Base-by-base conservation (phyloP, 1,140 invertebrate species). In the Trichoplusia ni region DNA sequence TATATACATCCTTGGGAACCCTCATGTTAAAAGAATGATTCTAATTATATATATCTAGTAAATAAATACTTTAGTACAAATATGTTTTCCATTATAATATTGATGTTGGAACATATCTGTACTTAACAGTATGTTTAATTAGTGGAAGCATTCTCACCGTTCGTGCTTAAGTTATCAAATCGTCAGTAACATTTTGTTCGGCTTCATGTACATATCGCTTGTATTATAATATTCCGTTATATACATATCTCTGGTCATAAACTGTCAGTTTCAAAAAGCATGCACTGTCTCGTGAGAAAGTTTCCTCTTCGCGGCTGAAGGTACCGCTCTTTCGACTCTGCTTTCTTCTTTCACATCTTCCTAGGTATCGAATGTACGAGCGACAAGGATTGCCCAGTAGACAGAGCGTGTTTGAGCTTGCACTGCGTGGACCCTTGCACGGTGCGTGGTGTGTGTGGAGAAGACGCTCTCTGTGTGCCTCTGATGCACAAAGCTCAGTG, bases 391-490 rank as follows among this genome's bases (percentile, higher is more conserved):
- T 98, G 97, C 92, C 94, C 96, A 66, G 94, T 95, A 90, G 96
- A 97, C 90, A 96, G 96, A 92, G 95, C 96, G 82, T 98, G 97
- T 93, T 94, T 97, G 89, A 95, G 95, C 91, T 92, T 93, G 82
- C 93, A 93, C 81, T 98, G 97, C 90, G 93, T 96, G 89, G 96
- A 98, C 91, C 97, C 96, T 69, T 98, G 97, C 92, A 94, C 93
- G 73, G 92, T 97, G 72, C 94, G 95, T 71, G 96, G 95, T 71
- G 95, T 95, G 63, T 98, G 97, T 89, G 97, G 97, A 64, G 92
- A 95, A 69, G 97, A 98, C 90, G 97, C 97, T 37, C 91, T 97
- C 27, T 98, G 97, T 86, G 93, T 93, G 71, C 94, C 96, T 35
- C 93, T 97, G 46, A 90, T 95, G 75, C 97, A 98, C 89, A 94